A percentile compares a stretch with the other conserved stretches of the same genome.
These are phyloP conservation scores for Drosophila mayaguana DNA, from an alignment of 2,888 invertebrate species.

Conservation along the genomic window DNA sequence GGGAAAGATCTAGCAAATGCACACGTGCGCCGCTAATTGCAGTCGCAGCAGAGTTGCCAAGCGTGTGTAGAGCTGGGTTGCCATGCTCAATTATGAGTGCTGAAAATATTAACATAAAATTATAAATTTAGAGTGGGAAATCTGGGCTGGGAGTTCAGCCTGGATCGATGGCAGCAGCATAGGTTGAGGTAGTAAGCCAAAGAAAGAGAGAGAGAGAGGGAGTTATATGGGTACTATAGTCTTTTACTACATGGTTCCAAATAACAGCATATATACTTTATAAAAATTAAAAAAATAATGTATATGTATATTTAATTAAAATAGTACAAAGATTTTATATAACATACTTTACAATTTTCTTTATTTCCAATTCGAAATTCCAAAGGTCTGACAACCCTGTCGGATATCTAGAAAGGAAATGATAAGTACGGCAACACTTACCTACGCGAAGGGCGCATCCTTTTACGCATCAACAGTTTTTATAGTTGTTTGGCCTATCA, in stretches of 20 bases:
- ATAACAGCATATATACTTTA: too few relatives aligned
- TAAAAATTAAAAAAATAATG: background rate
- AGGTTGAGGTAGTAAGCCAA: too few relatives aligned
- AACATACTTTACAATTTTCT: background rate
- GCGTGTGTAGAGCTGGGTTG: background rate
- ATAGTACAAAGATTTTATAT: too few relatives aligned
- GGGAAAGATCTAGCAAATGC: constrained; percentile 27
- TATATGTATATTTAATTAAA: too few relatives aligned
- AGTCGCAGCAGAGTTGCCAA: constrained; percentile 39
- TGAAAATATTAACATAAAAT: background rate
- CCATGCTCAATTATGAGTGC: constrained; percentile 8
- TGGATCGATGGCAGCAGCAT: background rate
- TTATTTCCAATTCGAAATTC: background rate
- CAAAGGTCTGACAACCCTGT: constrained; percentile 40
- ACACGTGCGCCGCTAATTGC: constrained; percentile 31
- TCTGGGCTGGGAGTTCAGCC: background rate
- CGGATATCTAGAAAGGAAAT: constrained; percentile 60
- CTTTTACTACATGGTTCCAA: background rate
- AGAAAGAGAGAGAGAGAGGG: too few relatives aligned
- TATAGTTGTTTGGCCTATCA: constrained; percentile 57
- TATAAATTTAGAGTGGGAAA: background rate
- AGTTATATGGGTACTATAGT: background rate
- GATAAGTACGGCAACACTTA: constrained; percentile 41
- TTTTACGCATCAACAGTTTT: constrained; percentile 75
- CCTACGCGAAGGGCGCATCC: constrained; percentile 56